Evolutionary conservation across 2,113 vertebrate species (phyloP).

Genomic region (Megalops atlanticus): DNA sequence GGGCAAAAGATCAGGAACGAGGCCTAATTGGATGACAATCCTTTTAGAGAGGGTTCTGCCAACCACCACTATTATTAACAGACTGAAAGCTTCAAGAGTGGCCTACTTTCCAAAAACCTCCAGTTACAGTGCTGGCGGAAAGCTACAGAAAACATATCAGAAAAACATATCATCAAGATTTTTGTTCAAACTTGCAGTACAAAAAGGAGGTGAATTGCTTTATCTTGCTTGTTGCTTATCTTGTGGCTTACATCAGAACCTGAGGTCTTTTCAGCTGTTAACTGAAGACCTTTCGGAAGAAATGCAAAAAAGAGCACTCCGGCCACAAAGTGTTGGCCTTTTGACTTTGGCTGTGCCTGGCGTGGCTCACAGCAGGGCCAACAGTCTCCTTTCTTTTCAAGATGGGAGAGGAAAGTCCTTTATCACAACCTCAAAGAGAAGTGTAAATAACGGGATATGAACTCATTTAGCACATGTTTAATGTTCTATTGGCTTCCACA

Average conservation of each 20-base stretch:
- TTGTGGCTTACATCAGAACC: not conserved
- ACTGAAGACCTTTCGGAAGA: not conserved
- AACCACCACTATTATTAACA: too few species aligned
- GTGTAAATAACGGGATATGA: conserved; percentile 10
- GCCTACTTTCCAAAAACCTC: too few species aligned
- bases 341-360: not conserved
- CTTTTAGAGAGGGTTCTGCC: not conserved
- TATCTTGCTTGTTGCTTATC: not conserved
- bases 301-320: not conserved
- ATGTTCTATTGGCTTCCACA: conserved; percentile 4
- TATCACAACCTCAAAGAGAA: conserved; percentile 16
- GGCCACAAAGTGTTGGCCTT: not conserved
- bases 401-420: conserved; percentile 13
- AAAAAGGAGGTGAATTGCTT: too few species aligned
- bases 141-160: too few species aligned
- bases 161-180: too few species aligned
- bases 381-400: conserved; percentile 28
- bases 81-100: too few species aligned
- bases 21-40: not conserved
- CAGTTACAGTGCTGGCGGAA: too few species aligned
- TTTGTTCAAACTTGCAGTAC: too few species aligned
- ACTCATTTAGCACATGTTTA: conserved; percentile 5
- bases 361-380: not conserved
- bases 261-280: not conserved
- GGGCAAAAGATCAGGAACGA: too few species aligned